Conservation (phyloP, 2,888 invertebrate species). For the Lumbricus terrestris region DNA sequence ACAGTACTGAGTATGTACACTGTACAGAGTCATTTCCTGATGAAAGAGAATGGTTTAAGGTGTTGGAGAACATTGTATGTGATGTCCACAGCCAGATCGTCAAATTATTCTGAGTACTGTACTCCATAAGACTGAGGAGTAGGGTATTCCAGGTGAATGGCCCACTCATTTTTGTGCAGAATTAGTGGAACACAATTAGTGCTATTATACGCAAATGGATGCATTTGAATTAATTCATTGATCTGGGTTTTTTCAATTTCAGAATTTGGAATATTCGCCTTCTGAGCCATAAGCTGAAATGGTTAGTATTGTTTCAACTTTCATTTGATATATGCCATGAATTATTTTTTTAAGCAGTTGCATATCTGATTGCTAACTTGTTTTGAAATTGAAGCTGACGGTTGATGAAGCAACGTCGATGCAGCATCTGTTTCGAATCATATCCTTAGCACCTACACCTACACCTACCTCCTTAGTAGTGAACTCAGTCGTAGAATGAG, state of each 20-base stretch:
- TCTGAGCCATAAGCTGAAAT: not conserved
- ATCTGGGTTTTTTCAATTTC: not conserved
- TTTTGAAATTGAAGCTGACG: not conserved
- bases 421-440: not conserved
- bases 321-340: not conserved
- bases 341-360: not conserved
- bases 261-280: not conserved
- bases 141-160: too few species aligned
- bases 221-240: not conserved
- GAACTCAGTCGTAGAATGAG: too few species aligned
- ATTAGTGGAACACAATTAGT: not conserved
- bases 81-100: too few species aligned
- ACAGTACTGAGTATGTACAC: too few species aligned
- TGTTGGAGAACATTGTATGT: too few species aligned
- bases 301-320: not conserved
- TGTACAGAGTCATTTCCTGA: too few species aligned
- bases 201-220: not conserved
- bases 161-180: too few species aligned
- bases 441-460: too few species aligned
- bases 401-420: not conserved
- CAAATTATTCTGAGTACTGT: too few species aligned
- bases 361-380: not conserved
- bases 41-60: too few species aligned
- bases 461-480: too few species aligned
- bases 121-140: too few species aligned